Evolutionary conservation across 2,113 vertebrate species (phyloP).

Genomic region (Puffinus mauretanicus): DNA sequence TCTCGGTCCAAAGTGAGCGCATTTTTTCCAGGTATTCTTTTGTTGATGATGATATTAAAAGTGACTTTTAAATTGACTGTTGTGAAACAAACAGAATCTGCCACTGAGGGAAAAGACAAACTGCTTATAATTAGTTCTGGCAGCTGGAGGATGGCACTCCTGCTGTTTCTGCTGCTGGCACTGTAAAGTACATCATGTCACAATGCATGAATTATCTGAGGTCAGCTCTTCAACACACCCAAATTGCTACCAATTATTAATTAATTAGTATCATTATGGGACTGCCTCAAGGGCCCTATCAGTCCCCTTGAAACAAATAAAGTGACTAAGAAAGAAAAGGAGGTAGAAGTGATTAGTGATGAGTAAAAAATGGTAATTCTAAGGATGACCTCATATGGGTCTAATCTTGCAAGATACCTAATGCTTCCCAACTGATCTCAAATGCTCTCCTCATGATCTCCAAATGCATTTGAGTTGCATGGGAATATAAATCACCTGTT

Average conservation of each 20-base stretch:
- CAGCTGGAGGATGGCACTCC: slow-evolving; percentile 64
- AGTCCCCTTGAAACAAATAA: slow-evolving; percentile 19
- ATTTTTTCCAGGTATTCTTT: slow-evolving; percentile 29
- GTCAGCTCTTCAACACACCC: slow-evolving; percentile 50
- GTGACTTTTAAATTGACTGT: slow-evolving; percentile 40
- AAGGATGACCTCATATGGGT: background rate
- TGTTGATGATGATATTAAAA: slow-evolving; percentile 46
- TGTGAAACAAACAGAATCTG: slow-evolving; percentile 46
- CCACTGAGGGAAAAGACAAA: slow-evolving; percentile 48
- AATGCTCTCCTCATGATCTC: background rate
- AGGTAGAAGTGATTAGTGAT: background rate
- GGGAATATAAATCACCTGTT: background rate
- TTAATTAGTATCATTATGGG: slow-evolving; percentile 57
- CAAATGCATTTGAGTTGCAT: background rate
- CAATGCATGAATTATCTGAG: slow-evolving; percentile 50
- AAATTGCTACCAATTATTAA: slow-evolving; percentile 63
- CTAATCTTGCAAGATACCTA: background rate
- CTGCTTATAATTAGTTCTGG: slow-evolving; percentile 66
- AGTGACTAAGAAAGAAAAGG: background rate
- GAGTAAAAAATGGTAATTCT: background rate
- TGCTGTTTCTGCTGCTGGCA: slow-evolving; percentile 66
- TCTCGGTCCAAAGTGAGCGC: background rate
- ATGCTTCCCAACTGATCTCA: background rate
- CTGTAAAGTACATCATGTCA: slow-evolving; percentile 54
- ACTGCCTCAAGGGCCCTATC: slow-evolving; percentile 9